Percentiles rank a stretch among this genome's conserved stretches.
Evolutionary conservation across 1,140 invertebrate genomes (phyloP).

Genomic region (Drosophila paulistorum): DNA sequence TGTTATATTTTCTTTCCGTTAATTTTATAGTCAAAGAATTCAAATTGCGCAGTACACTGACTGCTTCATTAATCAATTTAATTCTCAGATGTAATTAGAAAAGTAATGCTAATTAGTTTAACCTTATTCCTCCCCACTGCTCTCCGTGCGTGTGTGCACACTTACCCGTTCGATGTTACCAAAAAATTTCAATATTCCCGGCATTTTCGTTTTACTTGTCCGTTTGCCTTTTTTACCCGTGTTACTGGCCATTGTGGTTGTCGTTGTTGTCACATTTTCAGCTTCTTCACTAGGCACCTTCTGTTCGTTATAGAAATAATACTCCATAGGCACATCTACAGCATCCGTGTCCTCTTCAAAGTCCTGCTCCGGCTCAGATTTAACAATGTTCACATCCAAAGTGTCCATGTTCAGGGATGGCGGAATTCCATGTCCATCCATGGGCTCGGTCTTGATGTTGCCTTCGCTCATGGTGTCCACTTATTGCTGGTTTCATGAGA

Average conservation of each 20-base stretch:
- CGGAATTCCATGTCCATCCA: not conserved
- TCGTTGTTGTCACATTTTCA: constrained; percentile 1
- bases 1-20: no score
- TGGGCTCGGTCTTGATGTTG: not conserved
- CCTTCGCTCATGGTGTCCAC: not conserved
- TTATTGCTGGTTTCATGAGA: not conserved
- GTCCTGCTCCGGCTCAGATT: not conserved
- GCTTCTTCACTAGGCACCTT: not conserved
- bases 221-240: not conserved
- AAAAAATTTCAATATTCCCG: constrained; percentile 38
- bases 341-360: not conserved
- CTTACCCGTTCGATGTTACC: constrained; percentile 37
- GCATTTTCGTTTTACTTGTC: constrained; percentile 23
- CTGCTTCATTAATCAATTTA: not conserved
- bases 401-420: not conserved
- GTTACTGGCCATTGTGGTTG: not conserved
- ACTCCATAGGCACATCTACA: not conserved
- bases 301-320: not conserved
- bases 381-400: not conserved
- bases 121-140: not conserved
- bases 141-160: not conserved
- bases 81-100: not conserved
- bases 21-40: not conserved
- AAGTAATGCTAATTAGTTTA: constrained; percentile 9
- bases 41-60: not conserved